Evolutionary conservation across 2,888 invertebrate genomes (phyloP), one percentile per base, ranked within the genome.

Genomic region (Gasteruption jaculator): DNA sequence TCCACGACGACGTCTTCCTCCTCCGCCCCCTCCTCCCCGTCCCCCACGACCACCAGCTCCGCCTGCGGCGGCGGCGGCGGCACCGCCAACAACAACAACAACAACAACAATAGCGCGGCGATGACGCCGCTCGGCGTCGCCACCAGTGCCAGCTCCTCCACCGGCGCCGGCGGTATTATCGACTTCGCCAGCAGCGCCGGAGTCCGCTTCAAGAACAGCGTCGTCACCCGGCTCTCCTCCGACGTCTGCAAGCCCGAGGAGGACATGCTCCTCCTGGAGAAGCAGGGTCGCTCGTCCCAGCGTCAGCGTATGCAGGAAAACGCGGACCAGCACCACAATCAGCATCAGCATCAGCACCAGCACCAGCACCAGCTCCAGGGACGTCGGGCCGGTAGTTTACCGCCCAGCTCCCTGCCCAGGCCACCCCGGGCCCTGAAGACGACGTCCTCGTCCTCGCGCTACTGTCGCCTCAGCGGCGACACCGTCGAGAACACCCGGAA

Each of bases 221-320:
- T 58, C 38, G 52, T 56, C 14, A 60, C 65, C 20, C 58, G 68
- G 31, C 50, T 67, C 31, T 68, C 70, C 15, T 71, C 72, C 52
- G 72, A 72, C 62, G n/a, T n/a, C n/a, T n/a, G n/a, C n/a, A 76
- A 77, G 60, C 81, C 78, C 32, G 84, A 82, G 58, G 84, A 82
- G 58, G 85, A 85, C 58, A 85, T 86, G 62, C 71, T 85, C 60
- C 75, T 87, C 50, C 71, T 87, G 52, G 86, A 86, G 72, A 80
- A 86, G 49, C 86, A 86, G 60, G 86, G 86, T 1, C 76, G 85
- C 32, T 83, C 83, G 41, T 85, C 85, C 20, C 86, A 86, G 67
- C 81, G 84, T 59, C 85, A 86, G 49, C 75, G 85, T 35, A 78
- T 78, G 76, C 74, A 76, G 47, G 78, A 77, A 50, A 67, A 68